phyloP scores from a whole-genome alignment of 2,113 vertebrate genomes.

The Verasper variegatus region DNA sequence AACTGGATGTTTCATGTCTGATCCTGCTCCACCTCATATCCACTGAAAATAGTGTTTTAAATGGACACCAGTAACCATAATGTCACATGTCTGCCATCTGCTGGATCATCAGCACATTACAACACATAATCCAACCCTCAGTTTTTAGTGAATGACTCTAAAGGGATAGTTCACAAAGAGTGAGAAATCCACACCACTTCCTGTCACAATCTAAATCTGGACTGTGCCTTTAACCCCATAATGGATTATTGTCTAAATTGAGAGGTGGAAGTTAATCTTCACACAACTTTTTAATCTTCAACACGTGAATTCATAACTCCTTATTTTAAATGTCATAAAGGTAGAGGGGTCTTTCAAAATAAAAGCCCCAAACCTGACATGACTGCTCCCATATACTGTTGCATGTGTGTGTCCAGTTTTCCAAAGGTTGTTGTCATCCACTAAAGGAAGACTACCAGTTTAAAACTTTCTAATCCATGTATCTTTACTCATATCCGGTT shows the following conservation, averaged over 20 bases:
- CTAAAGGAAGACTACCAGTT: not conserved
- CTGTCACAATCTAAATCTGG: too few species aligned
- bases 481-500: not conserved
- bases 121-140: not conserved
- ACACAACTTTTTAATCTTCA: too few species aligned
- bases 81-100: constrained; percentile 53
- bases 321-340: too few species aligned
- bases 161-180: too few species aligned
- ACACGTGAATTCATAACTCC: too few species aligned
- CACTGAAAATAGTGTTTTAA: not conserved
- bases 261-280: too few species aligned
- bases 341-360: constrained; percentile 43
- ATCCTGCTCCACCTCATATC: not conserved
- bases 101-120: constrained; percentile 45
- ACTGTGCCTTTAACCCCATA: too few species aligned
- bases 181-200: too few species aligned
- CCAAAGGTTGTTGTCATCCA: not conserved
- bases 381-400: not conserved
- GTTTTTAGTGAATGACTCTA: not conserved
- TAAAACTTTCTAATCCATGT: too few species aligned
- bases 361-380: constrained; percentile 18
- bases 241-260: too few species aligned
- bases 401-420: too few species aligned
- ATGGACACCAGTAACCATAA: not conserved
- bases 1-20: not conserved